Percentiles rank a stretch among this genome's conserved stretches.
phyloP scores from a whole-genome alignment of 2,113 vertebrate species.

The Corvus cornix region DNA sequence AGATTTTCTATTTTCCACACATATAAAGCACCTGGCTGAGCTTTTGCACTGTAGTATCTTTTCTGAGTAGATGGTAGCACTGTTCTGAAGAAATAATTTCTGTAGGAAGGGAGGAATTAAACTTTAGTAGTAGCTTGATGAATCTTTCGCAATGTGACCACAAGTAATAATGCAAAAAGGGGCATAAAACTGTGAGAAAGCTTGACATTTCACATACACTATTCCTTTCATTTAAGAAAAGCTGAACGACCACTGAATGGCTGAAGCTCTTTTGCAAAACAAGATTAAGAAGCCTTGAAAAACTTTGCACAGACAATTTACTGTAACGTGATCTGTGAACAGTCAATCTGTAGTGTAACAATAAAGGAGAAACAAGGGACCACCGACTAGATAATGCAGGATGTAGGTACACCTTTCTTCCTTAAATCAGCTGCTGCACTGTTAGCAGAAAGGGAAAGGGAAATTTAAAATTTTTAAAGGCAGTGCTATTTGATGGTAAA shows the following conservation, averaged over 20 bases:
- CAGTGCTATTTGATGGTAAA: background rate
- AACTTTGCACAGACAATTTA: background rate
- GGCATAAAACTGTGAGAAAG: background rate
- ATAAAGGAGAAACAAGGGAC: background rate
- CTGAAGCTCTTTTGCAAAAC: background rate
- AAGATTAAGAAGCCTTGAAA: background rate
- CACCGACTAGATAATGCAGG: background rate
- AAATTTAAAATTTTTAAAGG: background rate
- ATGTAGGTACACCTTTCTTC: background rate
- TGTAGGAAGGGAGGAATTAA: background rate
- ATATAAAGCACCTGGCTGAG: background rate
- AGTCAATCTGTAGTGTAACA: background rate
- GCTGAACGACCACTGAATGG: background rate
- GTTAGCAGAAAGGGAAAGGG: background rate
- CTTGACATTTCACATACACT: background rate
- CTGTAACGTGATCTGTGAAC: background rate
- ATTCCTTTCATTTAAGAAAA: background rate
- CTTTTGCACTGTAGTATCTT: background rate
- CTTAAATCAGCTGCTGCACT: background rate
- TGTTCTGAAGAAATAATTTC: background rate
- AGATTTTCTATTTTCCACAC: background rate
- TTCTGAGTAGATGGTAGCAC: background rate
- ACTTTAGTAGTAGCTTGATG: background rate
- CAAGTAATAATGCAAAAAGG: background rate
- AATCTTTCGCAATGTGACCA: background rate